Conservation (phyloP, 2,888 invertebrate species). For the Luperina nickerlii region DNA sequence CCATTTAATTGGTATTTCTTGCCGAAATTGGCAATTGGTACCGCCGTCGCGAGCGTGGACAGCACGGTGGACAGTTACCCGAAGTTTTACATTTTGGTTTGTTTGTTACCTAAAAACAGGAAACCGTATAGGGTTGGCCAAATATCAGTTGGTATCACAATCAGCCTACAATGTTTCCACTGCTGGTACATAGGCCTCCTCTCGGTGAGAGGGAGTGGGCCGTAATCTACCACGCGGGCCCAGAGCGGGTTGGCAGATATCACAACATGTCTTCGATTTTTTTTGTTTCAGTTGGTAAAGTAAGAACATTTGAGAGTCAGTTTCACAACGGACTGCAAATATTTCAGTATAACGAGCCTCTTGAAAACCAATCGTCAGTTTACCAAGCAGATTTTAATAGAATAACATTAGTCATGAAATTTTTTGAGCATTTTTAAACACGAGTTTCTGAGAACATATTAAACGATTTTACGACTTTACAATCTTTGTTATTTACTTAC, state of each 20-base stretch:
- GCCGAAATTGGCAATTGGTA: slow-evolving; percentile 49
- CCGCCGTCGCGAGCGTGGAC: slow-evolving; percentile 48
- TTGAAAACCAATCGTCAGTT: slow-evolving; percentile 3
- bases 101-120: slow-evolving; percentile 60
- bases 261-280: background rate
- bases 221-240: too few relatives aligned
- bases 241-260: background rate
- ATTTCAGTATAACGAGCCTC: background rate
- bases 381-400: background rate
- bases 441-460: slow-evolving; percentile 19
- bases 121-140: slow-evolving; percentile 60
- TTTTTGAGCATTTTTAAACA: background rate
- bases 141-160: background rate
- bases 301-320: background rate
- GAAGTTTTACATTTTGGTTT: slow-evolving; percentile 60
- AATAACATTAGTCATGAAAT: slow-evolving; percentile 5
- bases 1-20: slow-evolving; percentile 56
- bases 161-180: background rate
- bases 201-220: background rate
- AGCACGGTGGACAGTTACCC: slow-evolving; percentile 57
- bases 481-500: slow-evolving; percentile 12
- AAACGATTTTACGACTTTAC: slow-evolving; percentile 21
- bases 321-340: background rate
- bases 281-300: background rate
- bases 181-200: background rate